phyloP scores from a whole-genome alignment of 2,888 invertebrate genomes.

The Orthosia cruda region DNA sequence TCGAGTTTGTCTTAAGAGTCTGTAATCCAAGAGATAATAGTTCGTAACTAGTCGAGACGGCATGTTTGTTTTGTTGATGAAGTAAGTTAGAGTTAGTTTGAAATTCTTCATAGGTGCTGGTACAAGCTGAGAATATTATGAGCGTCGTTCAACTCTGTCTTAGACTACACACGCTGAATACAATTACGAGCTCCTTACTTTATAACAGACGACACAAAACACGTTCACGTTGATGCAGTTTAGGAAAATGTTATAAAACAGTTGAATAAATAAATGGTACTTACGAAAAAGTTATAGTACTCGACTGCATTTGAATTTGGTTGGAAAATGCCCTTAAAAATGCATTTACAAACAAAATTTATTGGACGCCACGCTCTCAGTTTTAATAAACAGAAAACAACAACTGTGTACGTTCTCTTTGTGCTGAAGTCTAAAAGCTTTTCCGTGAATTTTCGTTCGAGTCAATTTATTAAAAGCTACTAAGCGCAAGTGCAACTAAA shows the following conservation, averaged over 20 bases:
- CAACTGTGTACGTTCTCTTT: conserved; percentile 42
- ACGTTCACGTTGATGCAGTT: conserved; percentile 15
- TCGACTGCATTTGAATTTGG: conserved; percentile 28
- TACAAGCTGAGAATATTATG: conserved; percentile 76
- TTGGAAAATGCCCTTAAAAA: conserved; percentile 18
- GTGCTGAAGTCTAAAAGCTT: conserved; percentile 45
- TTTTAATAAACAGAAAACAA: conserved; percentile 51
- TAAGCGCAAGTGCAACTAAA: conserved; percentile 53
- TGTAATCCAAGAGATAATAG: conserved; percentile 87
- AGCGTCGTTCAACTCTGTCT: conserved; percentile 64
- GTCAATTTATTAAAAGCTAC: conserved; percentile 48
- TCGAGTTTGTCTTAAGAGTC: conserved; percentile 80
- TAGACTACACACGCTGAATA: conserved; percentile 60
- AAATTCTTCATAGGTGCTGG: conserved; percentile 80
- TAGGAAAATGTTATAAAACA: conserved; percentile 9
- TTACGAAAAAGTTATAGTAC: conserved; percentile 12
- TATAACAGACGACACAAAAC: conserved; percentile 33
- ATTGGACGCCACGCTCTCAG: conserved; percentile 30
- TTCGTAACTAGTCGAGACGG: conserved; percentile 83
- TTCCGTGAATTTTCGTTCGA: conserved; percentile 46
- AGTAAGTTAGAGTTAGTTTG: conserved; percentile 82
- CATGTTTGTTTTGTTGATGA: conserved; percentile 87
- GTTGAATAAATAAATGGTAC: conserved; percentile 23
- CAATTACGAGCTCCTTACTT: conserved; percentile 39
- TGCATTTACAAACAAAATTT: conserved; percentile 52